These are phyloP conservation scores for Xiphophorus hellerii DNA, from an alignment of 2,113 vertebrate species.

Conservation along the genomic window DNA sequence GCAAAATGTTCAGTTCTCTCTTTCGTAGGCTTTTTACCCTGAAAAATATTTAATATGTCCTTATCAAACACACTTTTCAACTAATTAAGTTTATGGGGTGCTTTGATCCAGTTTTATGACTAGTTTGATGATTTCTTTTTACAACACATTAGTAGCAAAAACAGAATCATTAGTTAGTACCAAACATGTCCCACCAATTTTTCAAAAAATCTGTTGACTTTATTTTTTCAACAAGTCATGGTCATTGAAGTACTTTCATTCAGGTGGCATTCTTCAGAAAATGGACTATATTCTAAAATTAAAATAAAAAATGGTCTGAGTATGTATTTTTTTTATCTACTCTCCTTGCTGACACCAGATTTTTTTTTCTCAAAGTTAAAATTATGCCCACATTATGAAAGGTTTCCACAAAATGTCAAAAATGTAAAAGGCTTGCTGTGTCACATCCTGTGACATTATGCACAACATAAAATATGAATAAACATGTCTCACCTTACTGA, in stretches of 20 bases:
- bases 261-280: not conserved
- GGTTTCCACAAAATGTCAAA: not conserved
- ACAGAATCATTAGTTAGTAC: not conserved
- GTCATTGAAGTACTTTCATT: not conserved
- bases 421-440: not conserved
- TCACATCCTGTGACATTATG: not conserved
- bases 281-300: not conserved
- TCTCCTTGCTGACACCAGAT: not conserved
- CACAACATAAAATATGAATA: not conserved
- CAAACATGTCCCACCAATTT: not conserved
- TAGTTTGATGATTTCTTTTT: too few relatives aligned
- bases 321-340: not conserved
- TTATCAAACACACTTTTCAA: too few relatives aligned
- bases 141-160: too few relatives aligned
- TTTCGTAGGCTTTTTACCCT: too few relatives aligned
- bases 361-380: not conserved
- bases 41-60: too few relatives aligned
- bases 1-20: too few relatives aligned
- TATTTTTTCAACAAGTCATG: not conserved
- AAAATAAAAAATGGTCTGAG: not conserved
- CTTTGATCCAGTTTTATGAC: too few relatives aligned
- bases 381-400: not conserved
- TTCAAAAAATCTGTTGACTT: not conserved
- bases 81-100: too few relatives aligned
- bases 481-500: not conserved